Percentiles rank a stretch among this genome's conserved stretches.
Conservation (phyloP, 2,888 invertebrate genomes). For the Drosophila paramelanica region DNA sequence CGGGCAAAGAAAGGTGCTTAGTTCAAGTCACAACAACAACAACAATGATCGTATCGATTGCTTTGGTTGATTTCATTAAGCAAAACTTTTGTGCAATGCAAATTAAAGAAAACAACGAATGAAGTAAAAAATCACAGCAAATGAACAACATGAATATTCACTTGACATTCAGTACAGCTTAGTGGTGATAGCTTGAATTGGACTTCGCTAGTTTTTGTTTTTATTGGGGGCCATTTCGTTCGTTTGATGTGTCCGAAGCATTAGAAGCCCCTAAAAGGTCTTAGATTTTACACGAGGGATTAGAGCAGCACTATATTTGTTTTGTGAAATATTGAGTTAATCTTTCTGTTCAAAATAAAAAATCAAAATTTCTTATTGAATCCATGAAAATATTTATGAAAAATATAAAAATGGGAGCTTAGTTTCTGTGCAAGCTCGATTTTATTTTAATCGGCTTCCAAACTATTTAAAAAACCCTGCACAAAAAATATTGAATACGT, state of each 20-base stretch:
- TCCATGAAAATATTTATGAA: neutral
- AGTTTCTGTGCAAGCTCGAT: neutral
- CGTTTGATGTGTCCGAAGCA: constrained; percentile 55
- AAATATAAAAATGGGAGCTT: neutral
- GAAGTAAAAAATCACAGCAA: constrained; percentile 37
- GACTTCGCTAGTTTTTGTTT: constrained; percentile 38
- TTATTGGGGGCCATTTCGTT: constrained; percentile 21
- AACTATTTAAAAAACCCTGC: neutral
- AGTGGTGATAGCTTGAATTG: constrained; percentile 74
- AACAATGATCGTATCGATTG: constrained; percentile 65
- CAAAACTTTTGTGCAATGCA: constrained; percentile 65
- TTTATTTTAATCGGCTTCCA: neutral
- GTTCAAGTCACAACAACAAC: constrained; percentile 47
- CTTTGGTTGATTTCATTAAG: constrained; percentile 71
- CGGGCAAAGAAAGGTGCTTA: constrained; percentile 45
- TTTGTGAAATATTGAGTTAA: neutral
- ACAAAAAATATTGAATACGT: neutral
- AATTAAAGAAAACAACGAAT: constrained; percentile 44
- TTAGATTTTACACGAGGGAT: constrained; percentile 12
- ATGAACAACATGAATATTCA: constrained; percentile 16
- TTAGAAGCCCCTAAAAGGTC: constrained; percentile 4
- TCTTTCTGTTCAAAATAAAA: neutral
- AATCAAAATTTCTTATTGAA: neutral
- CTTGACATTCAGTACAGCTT: constrained; percentile 59
- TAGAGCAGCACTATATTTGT: neutral